These are phyloP conservation scores for Drosophila setifemur DNA, from an alignment of 1,140 invertebrate genomes.

Conservation along the genomic window DNA sequence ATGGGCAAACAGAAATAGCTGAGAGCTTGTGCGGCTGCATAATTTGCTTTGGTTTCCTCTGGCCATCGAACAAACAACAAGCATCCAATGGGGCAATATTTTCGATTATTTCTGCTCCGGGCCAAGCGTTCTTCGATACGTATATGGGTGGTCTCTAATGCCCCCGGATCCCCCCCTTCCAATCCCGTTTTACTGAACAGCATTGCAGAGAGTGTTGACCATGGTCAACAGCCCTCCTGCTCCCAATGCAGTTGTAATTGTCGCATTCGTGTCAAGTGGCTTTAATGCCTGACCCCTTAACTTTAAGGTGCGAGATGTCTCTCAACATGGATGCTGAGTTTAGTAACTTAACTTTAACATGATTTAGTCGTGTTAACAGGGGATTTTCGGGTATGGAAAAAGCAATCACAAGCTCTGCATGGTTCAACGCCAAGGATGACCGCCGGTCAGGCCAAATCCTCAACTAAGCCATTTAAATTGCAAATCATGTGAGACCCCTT, in stretches of 20 bases:
- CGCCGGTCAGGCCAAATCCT: constrained; percentile 25
- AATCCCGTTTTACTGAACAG: constrained; percentile 18
- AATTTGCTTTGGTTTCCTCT: constrained; percentile 63
- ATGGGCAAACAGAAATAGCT: constrained; percentile 51
- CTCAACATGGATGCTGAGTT: constrained; percentile 1
- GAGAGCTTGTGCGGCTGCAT: constrained; percentile 62
- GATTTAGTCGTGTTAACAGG: constrained; percentile 39
- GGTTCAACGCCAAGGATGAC: constrained; percentile 32
- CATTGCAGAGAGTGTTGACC: constrained; percentile 38
- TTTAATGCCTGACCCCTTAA: constrained; percentile 23
- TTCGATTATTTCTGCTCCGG: constrained; percentile 27
- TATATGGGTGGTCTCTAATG: constrained; percentile 26
- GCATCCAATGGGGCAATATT: constrained; percentile 62
- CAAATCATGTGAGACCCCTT: constrained; percentile 44
- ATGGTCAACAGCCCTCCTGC: constrained; percentile 33
- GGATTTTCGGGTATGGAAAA: constrained; percentile 22
- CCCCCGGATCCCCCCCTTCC: constrained; percentile 17
- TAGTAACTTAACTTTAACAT: constrained; percentile 3
- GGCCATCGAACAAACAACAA: constrained; percentile 44
- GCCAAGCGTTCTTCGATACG: constrained; percentile 8
- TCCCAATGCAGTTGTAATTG: constrained; percentile 62
- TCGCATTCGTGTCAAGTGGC: constrained; percentile 50
- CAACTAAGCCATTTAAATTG: constrained; percentile 63
- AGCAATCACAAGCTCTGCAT: constrained; percentile 46
- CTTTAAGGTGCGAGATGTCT: constrained; percentile 39